Percentiles rank a stretch among this genome's conserved stretches.
Conservation (phyloP, 2,888 invertebrate genomes). For the Pristionchus exspectatus region DNA sequence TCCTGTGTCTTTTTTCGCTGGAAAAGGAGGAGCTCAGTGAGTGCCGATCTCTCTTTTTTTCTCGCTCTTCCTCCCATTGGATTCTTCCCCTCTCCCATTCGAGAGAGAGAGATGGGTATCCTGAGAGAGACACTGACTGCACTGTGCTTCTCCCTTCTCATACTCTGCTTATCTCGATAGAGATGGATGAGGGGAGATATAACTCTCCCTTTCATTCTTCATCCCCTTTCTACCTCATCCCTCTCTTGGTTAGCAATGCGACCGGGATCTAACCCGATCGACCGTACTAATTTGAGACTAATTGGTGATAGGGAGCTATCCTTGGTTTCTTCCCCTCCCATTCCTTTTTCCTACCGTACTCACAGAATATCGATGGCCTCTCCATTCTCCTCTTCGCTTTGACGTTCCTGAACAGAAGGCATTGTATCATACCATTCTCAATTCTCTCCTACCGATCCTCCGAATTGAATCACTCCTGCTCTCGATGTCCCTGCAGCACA, state of each 20-base stretch:
- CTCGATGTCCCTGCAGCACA: neutral
- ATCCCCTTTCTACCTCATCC: slow-evolving; percentile 6
- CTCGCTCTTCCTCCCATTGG: slow-evolving; percentile 28
- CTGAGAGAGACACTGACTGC: neutral
- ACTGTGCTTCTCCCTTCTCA: slow-evolving; percentile 24
- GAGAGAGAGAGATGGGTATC: slow-evolving; percentile 31
- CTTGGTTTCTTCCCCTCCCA: neutral
- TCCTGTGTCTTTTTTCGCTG: slow-evolving; percentile 16
- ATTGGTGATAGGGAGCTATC: slow-evolving; percentile 27
- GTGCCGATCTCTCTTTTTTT: slow-evolving; percentile 30
- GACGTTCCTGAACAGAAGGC: neutral
- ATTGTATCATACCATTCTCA: neutral
- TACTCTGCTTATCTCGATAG: slow-evolving; percentile 42
- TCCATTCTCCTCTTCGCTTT: neutral
- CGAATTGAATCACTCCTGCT: slow-evolving; percentile 20
- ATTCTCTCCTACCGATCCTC: slow-evolving; percentile 32
- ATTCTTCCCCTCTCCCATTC: slow-evolving; percentile 7
- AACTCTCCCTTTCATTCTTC: slow-evolving; percentile 45
- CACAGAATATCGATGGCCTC: neutral
- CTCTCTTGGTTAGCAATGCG: slow-evolving; percentile 31
- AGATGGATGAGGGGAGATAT: neutral
- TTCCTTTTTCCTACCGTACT: neutral
- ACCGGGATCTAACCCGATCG: slow-evolving; percentile 23
- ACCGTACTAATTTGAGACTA: slow-evolving; percentile 44
- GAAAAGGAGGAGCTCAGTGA: slow-evolving; percentile 19